Evolutionary conservation across 2,113 vertebrate genomes (phyloP), one percentile per base, ranked within the genome.

Genomic region (Sylvilagus bachmani): DNA sequence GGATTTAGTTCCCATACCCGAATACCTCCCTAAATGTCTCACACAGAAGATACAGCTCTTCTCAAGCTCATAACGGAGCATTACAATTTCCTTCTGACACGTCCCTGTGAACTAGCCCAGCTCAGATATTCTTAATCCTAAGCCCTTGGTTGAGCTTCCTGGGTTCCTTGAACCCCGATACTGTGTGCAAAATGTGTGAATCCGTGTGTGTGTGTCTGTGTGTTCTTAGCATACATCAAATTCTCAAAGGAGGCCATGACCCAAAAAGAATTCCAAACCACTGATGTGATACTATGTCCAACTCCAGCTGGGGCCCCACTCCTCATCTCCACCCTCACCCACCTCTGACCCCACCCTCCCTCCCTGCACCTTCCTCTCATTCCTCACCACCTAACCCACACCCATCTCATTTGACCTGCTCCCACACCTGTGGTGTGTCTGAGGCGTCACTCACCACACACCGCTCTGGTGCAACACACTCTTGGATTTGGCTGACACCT

Each of bases 341-440:
- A 93, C 78, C 62, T 92, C 88, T 92, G 88, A 36, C 91, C 77
- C 27, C 95, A 84, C 93, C 95, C 51, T 61, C 27, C 27, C 10
- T 94, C 81, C 79, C 38, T 85, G 51, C 74, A 55, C 58, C 95
- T 85, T 75, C 90, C 62, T 92, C 77, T 82, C 81, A 84, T 87
- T 73, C 91, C 81, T 95, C 88, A 53, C 51, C 64, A 67, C 58
- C 33, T 70, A 90, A n/a, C 16, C 78, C 94, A 91, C 95, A 95
- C 95, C 96, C 95, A 84, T 93, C 78, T 96, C 89, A 80, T 10
- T 10, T 79, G 95, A 97, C 92, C 89, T 77, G 96, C 93, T 97
- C 82, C 92, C 93, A 92, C 79, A 77, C 96, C 92, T 96, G 64
- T 19, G 2, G 33, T 55, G 55, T 89, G 92, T 82, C 84, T 77